These are phyloP conservation scores for Acrossocheilus wenchowensis DNA, from an alignment of 2,797 vertebrate genomes.

Conservation along the genomic window DNA sequence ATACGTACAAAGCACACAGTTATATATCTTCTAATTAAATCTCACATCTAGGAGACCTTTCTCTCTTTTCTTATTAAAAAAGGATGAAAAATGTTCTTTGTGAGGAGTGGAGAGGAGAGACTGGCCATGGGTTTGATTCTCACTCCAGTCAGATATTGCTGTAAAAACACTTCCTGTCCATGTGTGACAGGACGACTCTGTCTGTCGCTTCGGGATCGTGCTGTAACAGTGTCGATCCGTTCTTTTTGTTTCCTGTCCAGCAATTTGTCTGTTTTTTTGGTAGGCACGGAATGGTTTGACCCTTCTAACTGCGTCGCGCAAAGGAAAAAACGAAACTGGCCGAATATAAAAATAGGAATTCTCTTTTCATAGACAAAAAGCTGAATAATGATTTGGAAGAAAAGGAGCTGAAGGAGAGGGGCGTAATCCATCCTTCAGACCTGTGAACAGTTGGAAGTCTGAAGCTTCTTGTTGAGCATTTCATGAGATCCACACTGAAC, in stretches of 20 bases:
- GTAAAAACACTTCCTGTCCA: constrained; percentile 39
- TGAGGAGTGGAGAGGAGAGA: constrained; percentile 44
- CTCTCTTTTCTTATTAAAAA: constrained; percentile 41
- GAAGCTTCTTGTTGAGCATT: constrained; percentile 16
- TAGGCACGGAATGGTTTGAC: constrained; percentile 88
- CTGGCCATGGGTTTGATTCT: constrained; percentile 57
- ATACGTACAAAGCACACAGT: constrained; percentile 74
- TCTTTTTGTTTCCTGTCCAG: constrained; percentile 22
- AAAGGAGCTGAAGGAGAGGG: constrained; percentile 41
- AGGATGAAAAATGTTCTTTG: constrained; percentile 22
- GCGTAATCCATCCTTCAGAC: constrained; percentile 71
- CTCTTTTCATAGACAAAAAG: constrained; percentile 68
- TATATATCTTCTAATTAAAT: constrained; percentile 65
- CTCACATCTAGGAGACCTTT: constrained; percentile 58
- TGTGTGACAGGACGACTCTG: constrained; percentile 29
- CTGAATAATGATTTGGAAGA: constrained; percentile 53
- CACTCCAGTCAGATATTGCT: constrained; percentile 51
- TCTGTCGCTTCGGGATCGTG: constrained; percentile 28
- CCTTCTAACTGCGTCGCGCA: constrained; percentile 68
- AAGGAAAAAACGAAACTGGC: constrained; percentile 77
- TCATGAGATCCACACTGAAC: constrained; percentile 35
- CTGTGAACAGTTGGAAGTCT: constrained; percentile 15
- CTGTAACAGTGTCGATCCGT: constrained; percentile 15
- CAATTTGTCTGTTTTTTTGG: constrained; percentile 59
- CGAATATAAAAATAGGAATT: constrained; percentile 81